Conservation (phyloP, 2,113 vertebrate species). For the Phrynosoma platyrhinos region DNA sequence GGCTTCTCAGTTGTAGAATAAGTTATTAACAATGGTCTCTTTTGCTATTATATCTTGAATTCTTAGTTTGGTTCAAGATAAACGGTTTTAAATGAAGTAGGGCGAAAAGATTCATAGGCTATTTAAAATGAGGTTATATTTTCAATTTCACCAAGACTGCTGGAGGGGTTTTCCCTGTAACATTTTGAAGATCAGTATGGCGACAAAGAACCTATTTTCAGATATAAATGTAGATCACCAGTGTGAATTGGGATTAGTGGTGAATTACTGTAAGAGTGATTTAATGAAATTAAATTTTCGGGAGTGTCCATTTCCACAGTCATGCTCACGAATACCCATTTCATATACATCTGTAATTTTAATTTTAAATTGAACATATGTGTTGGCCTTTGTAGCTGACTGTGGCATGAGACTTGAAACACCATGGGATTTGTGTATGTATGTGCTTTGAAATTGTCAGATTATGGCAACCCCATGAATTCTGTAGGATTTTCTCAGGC, state of each 20-base stretch:
- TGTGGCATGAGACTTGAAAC: background rate
- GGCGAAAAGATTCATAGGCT: background rate
- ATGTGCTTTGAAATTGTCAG: no score
- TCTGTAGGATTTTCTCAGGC: no score
- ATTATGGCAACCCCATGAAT: no score
- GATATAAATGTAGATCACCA: background rate
- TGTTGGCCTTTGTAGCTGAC: background rate
- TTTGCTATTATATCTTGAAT: background rate
- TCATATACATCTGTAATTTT: background rate
- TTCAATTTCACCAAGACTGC: background rate
- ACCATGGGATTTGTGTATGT: no score
- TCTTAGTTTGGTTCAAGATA: conserved; percentile 23
- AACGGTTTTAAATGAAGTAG: conserved; percentile 14
- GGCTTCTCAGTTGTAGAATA: background rate
- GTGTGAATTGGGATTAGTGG: background rate
- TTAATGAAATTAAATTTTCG: background rate
- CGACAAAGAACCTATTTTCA: background rate
- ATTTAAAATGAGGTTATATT: background rate
- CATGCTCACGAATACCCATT: background rate
- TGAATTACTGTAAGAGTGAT: background rate
- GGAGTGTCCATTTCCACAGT: background rate
- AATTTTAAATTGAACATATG: background rate
- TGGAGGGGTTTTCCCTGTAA: background rate
- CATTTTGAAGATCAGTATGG: background rate
- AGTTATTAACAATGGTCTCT: background rate